Conservation (phyloP, 2,888 invertebrate genomes). For the Mantis religiosa region DNA sequence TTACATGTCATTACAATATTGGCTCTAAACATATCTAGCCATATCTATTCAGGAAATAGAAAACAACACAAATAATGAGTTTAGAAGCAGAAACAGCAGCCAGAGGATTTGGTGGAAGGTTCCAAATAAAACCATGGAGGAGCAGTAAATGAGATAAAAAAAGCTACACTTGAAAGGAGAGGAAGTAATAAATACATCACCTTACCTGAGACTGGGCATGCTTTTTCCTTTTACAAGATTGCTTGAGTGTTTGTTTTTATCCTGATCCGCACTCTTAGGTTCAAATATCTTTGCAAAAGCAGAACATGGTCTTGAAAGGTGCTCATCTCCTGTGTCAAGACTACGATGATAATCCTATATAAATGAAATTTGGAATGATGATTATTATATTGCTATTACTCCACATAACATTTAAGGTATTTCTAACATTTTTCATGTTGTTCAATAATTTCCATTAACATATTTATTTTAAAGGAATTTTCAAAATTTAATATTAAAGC, state of each 20-base stretch:
- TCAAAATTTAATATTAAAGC: too few relatives aligned
- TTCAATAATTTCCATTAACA: too few relatives aligned
- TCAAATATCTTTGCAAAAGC: slow-evolving; percentile 60
- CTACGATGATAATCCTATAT: slow-evolving; percentile 76
- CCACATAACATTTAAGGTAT: neutral
- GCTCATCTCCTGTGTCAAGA: slow-evolving; percentile 74
- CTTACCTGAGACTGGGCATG: slow-evolving; percentile 91
- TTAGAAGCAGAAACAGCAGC: neutral
- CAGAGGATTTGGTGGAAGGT: neutral
- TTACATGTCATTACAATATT: neutral
- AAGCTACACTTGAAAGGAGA: neutral
- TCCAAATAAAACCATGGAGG: neutral
- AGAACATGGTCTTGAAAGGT: slow-evolving; percentile 67
- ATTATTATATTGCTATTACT: neutral
- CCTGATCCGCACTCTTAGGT: slow-evolving; percentile 47
- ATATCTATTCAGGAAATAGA: neutral
- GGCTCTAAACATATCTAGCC: neutral
- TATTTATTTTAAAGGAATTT: too few relatives aligned
- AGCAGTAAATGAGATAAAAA: neutral
- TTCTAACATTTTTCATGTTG: neutral
- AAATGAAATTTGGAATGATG: neutral
- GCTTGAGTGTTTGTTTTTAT: slow-evolving; percentile 50
- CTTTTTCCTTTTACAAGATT: slow-evolving; percentile 91
- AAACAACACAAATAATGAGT: neutral
- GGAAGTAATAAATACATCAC: neutral